phyloP scores from a whole-genome alignment of 2,113 vertebrate genomes.

The Oostethus manadensis region DNA sequence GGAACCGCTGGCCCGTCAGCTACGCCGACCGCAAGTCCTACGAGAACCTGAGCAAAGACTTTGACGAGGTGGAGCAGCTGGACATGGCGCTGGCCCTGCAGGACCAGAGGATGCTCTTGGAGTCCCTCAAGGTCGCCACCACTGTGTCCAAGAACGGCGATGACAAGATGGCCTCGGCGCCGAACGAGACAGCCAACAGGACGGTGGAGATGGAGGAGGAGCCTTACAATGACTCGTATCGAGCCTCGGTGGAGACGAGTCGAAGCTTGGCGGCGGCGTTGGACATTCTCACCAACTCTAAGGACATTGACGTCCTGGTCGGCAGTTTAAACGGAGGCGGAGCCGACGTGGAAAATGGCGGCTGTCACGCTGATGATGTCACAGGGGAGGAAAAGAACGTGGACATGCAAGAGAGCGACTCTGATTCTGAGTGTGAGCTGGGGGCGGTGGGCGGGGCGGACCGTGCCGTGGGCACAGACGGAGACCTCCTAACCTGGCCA shows the following conservation, averaged over 20 bases:
- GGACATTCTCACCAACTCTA: conserved; percentile 86
- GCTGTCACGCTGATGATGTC: conserved; percentile 53
- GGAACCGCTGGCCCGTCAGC: conserved; percentile 98
- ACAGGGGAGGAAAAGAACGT: conserved; percentile 65
- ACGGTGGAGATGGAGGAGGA: conserved; percentile 82
- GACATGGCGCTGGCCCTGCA: conserved; percentile 98
- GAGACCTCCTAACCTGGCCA: conserved; percentile 50
- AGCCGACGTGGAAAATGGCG: conserved; percentile 62
- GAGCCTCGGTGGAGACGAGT: conserved; percentile 84
- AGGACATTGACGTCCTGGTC: conserved; percentile 79
- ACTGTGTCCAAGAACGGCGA: conserved; percentile 83
- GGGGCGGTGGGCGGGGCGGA: conserved; percentile 86
- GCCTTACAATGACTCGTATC: conserved; percentile 83
- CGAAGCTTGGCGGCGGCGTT: conserved; percentile 88
- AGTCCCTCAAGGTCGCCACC: conserved; percentile 92
- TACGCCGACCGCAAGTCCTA: conserved; percentile 95
- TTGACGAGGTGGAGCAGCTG: conserved; percentile 92
- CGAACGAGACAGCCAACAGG: conserved; percentile 71
- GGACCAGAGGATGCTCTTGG: conserved; percentile 95
- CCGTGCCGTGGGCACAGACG: conserved; percentile 41
- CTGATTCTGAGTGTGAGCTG: conserved; percentile 73
- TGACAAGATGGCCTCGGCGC: conserved; percentile 71
- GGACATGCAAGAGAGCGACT: conserved; percentile 70
- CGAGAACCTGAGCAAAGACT: conserved; percentile 92
- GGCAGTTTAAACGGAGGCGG: conserved; percentile 70